These are phyloP conservation scores for Centruroides sculpturatus DNA, from an alignment of 1,140 invertebrate genomes.

Conservation along the genomic window DNA sequence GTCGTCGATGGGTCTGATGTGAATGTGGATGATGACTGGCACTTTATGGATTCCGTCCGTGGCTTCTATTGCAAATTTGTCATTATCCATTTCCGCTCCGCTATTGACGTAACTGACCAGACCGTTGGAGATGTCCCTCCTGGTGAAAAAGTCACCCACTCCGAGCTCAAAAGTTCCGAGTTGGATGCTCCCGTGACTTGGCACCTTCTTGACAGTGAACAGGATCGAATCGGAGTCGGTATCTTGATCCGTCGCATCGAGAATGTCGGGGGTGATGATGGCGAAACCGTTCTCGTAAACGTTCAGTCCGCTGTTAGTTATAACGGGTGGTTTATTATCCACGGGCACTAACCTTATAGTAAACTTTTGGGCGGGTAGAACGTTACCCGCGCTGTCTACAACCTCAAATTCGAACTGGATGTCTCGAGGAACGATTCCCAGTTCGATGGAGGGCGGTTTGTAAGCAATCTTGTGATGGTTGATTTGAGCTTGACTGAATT, in stretches of 20 bases:
- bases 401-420: conserved; percentile 30
- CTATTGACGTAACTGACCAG: conserved; percentile 26
- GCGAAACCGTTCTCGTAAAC: conserved; percentile 27
- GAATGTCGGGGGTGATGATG: conserved; percentile 22
- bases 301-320: conserved; percentile 24
- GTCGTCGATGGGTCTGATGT: conserved; percentile 27
- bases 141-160: conserved; percentile 25
- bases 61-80: conserved; percentile 27
- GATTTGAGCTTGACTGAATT: conserved; percentile 30
- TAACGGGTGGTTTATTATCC: conserved; percentile 29
- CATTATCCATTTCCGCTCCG: conserved; percentile 24
- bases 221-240: conserved; percentile 22
- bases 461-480: conserved; percentile 32
- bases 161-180: conserved; percentile 21
- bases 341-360: conserved; percentile 27
- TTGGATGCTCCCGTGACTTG: conserved; percentile 27
- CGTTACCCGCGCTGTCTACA: conserved; percentile 27
- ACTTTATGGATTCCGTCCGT: conserved; percentile 31
- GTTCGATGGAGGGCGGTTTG: conserved; percentile 26
- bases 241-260: conserved; percentile 30
- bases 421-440: conserved; percentile 27
- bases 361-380: conserved; percentile 25
- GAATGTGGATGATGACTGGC: conserved; percentile 25
- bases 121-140: conserved; percentile 23
- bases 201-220: conserved; percentile 26